A percentile compares a stretch with the other conserved stretches of the same genome.
phyloP scores from a whole-genome alignment of 2,113 vertebrate species.

The Eptesicus fuscus region DNA sequence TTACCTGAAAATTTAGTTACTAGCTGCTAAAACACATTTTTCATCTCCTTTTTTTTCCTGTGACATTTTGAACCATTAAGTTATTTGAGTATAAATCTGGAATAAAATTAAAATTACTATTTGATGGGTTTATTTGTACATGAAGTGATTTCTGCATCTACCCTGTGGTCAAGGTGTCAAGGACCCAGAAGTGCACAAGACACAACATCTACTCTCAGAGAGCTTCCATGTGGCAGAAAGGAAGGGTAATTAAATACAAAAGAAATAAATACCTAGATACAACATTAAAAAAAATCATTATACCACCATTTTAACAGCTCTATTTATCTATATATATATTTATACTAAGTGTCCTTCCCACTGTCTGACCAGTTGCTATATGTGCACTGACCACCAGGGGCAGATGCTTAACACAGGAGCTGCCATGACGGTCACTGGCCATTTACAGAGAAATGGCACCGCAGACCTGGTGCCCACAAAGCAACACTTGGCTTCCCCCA shows the following conservation, averaged over 20 bases:
- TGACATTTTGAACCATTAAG: neutral
- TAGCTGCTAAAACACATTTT: neutral
- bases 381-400: too few relatives aligned
- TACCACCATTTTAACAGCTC: neutral
- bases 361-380: too few relatives aligned
- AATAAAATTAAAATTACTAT: neutral
- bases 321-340: neutral
- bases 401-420: too few relatives aligned
- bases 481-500: too few relatives aligned
- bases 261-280: neutral
- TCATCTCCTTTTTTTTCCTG: neutral
- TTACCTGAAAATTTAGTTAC: slow-evolving; percentile 2
- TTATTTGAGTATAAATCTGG: neutral
- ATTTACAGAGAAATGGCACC: too few relatives aligned
- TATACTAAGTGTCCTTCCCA: too few relatives aligned
- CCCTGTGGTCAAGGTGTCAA: neutral
- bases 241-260: neutral
- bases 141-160: neutral
- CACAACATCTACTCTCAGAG: neutral
- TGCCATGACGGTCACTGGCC: too few relatives aligned
- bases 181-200: rapidly evolving
- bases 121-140: neutral
- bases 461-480: too few relatives aligned
- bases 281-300: neutral
- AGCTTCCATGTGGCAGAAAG: neutral